Evolutionary conservation across 2,888 invertebrate genomes (phyloP).

Genomic region (Cerastis leucographa): DNA sequence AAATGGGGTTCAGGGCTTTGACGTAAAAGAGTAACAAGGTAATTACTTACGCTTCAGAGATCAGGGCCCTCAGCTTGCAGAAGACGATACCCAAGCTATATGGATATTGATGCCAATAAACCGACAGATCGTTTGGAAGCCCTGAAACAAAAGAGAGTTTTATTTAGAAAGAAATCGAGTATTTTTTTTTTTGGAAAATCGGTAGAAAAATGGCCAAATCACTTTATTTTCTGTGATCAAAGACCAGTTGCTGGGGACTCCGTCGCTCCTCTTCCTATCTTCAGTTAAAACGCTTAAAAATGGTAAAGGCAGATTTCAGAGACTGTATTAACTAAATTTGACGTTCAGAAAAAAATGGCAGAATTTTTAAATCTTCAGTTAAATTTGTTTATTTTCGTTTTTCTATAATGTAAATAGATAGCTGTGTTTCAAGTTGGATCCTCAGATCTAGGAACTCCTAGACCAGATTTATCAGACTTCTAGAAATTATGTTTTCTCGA

Average conservation of each 20-base stretch:
- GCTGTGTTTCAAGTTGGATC: neutral
- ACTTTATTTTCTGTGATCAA: neutral
- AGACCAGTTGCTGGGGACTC: neutral
- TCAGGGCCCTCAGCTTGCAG: slow-evolving; percentile 95
- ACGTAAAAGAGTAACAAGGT: slow-evolving; percentile 11
- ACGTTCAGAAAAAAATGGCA: neutral
- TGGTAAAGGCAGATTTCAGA: neutral
- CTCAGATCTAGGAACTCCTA: neutral
- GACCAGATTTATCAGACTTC: neutral
- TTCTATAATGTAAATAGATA: too few species aligned
- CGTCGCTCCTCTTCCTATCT: neutral
- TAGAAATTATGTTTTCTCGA: neutral
- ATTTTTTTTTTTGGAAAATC: neutral
- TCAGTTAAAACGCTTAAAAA: neutral
- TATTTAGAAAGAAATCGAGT: neutral
- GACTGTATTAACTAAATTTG: neutral
- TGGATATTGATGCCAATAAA: slow-evolving; percentile 97
- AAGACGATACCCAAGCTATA: slow-evolving; percentile 95
- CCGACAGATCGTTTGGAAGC: slow-evolving; percentile 95
- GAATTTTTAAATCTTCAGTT: too few species aligned
- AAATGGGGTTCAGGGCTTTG: neutral
- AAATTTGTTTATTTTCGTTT: too few species aligned
- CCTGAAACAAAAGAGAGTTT: slow-evolving; percentile 89
- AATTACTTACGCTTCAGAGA: slow-evolving; percentile 96
- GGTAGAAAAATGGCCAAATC: neutral